Percentiles rank a stretch among this genome's conserved stretches.
phyloP scores from a whole-genome alignment of 2,888 invertebrate genomes.

The Sussaba pulchella region DNA sequence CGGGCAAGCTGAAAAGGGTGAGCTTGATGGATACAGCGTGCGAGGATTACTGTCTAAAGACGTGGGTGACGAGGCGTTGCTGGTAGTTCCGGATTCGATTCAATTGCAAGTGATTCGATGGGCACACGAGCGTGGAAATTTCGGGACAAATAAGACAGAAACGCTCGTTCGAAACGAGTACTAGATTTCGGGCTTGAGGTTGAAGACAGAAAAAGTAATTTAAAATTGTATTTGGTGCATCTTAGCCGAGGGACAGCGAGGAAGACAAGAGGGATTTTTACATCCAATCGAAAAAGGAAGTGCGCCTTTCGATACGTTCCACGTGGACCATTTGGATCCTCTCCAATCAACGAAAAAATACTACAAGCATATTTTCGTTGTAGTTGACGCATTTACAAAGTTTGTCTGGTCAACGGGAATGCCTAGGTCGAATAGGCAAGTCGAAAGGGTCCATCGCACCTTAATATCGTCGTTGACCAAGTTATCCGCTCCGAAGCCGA shows the following conservation, averaged over 20 bases:
- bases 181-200: slow-evolving; percentile 43
- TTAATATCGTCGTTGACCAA: slow-evolving; percentile 36
- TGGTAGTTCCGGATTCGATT: slow-evolving; percentile 52
- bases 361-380: slow-evolving; percentile 58
- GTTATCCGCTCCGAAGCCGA: slow-evolving; percentile 32
- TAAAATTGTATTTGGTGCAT: slow-evolving; percentile 71
- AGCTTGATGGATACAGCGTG: slow-evolving; percentile 13
- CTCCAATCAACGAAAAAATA: slow-evolving; percentile 70
- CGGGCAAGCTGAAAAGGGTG: too few species aligned
- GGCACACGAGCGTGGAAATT: slow-evolving; percentile 53
- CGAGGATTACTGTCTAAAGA: slow-evolving; percentile 40
- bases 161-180: slow-evolving; percentile 5
- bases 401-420: slow-evolving; percentile 70
- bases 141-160: slow-evolving; percentile 14
- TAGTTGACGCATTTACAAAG: slow-evolving; percentile 69
- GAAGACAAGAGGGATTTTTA: slow-evolving; percentile 74
- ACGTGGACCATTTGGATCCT: slow-evolving; percentile 78
- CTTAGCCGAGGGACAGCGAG: slow-evolving; percentile 69
- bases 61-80: slow-evolving; percentile 13
- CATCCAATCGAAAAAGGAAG: slow-evolving; percentile 72
- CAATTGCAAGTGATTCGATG: slow-evolving; percentile 46
- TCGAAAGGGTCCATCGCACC: slow-evolving; percentile 29
- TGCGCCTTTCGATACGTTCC: slow-evolving; percentile 74
- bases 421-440: slow-evolving; percentile 28
- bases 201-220: slow-evolving; percentile 36